A percentile compares a stretch with the other conserved stretches of the same genome.
Evolutionary conservation across 2,888 invertebrate genomes (phyloP).

Genomic region (Volucella bombylans): DNA sequence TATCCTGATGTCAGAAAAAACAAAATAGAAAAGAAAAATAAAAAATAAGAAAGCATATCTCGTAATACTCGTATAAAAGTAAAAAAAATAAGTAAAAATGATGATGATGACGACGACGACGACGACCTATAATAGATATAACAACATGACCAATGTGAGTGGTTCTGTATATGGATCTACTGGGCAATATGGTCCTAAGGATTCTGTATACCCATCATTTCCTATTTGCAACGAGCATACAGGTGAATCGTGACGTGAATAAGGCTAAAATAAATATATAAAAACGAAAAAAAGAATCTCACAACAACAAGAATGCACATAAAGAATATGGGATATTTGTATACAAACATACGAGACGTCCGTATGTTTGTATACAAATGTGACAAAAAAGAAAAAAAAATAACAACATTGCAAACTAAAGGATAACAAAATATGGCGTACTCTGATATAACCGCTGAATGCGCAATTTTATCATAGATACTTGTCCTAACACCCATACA

Average conservation of each 20-base stretch:
- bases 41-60: background rate
- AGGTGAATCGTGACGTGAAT: slow-evolving; percentile 72
- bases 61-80: no score
- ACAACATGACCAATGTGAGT: slow-evolving; percentile 62
- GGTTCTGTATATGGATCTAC: slow-evolving; percentile 45
- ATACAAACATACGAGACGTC: background rate
- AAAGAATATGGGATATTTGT: slow-evolving; percentile 10
- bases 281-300: no score
- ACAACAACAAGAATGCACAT: background rate
- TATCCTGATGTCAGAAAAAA: slow-evolving; percentile 47
- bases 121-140: slow-evolving; percentile 58
- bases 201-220: slow-evolving; percentile 54
- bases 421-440: slow-evolving; percentile 56
- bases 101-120: slow-evolving; percentile 23
- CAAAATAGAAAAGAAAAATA: slow-evolving; percentile 18
- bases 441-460: slow-evolving; percentile 32
- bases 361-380: no score
- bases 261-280: slow-evolving; percentile 55
- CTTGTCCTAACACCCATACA: background rate
- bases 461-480: slow-evolving; percentile 18
- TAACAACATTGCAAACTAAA: slow-evolving; percentile 43
- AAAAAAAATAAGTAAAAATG: no score
- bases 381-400: slow-evolving; percentile 13
- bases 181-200: slow-evolving; percentile 30
- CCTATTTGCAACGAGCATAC: slow-evolving; percentile 51